Conservation (phyloP, 2,888 invertebrate species). For the Orchesella flavescens region DNA sequence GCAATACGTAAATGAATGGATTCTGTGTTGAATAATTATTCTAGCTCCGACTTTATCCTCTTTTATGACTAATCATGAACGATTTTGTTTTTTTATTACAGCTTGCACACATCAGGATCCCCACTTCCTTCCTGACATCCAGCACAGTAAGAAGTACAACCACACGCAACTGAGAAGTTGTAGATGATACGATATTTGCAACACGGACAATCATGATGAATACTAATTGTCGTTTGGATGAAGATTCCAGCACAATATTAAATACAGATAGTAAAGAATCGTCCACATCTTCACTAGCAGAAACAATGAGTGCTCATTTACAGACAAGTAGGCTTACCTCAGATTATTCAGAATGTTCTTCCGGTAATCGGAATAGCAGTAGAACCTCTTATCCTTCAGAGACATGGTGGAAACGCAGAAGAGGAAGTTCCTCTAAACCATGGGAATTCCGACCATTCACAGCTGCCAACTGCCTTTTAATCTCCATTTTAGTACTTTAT, state of each 20-base stretch:
- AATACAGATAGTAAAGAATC: constrained; percentile 14
- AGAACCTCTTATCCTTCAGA: constrained; percentile 6
- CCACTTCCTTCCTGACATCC: background rate
- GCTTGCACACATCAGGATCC: no score
- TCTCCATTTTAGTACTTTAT: constrained; percentile 45
- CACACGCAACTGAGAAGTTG: background rate
- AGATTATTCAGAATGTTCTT: constrained; percentile 27
- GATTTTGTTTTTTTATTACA: no score
- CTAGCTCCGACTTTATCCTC: no score
- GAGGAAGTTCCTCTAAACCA: background rate
- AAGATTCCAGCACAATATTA: constrained; percentile 31
- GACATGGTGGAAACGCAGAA: constrained; percentile 14
- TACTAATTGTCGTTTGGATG: constrained; percentile 32
- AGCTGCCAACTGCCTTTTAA: constrained; percentile 51
- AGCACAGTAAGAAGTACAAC: background rate
- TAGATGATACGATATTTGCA: constrained; percentile 6
- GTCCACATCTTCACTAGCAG: constrained; percentile 8
- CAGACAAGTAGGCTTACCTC: constrained; percentile 40
- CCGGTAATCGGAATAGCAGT: constrained; percentile 9
- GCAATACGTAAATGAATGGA: no score
- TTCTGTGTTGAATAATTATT: no score
- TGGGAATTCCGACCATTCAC: constrained; percentile 38
- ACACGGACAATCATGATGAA: constrained; percentile 49
- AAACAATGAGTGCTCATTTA: constrained; percentile 49
- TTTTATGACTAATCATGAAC: no score